Base-by-base conservation (phyloP, 2,797 vertebrate genomes). In the Enteromius unitaeniatus region DNA sequence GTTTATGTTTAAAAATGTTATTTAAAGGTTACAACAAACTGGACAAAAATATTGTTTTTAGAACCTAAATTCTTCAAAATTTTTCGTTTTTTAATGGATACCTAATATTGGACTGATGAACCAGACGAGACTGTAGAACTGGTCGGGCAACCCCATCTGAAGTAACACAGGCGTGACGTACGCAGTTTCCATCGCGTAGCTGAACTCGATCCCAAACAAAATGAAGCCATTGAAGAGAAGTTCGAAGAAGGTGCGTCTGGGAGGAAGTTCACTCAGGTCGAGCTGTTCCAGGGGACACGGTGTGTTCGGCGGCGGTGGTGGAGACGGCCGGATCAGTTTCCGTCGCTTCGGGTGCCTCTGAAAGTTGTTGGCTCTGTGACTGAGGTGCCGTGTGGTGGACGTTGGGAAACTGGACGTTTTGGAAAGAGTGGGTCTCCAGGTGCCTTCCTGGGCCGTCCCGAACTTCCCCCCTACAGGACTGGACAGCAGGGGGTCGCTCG, bases 111-210 rank as follows among this genome's bases (percentile, higher is more conserved):
- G 98, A 92, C 98, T 99, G 88, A 99, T 97, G 88, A 99, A 98
- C 98, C 98, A 99, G 87, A 99, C 97, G 88, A 99, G 95, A 88
- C 98, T 98, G 92, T 99, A 99, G 82, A 99, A 96, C 60, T 97
- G 96, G 90, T 98, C 98, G 0, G 98, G 98, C 49, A 99, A 92
- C 40, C 97, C 98, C 98, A 99, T 99, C 93, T 99, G 98, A 0
- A 99, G 96, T 15, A 99, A 95, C 73, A 98, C 96, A 0, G 98
- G 98, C 0, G 98, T 99, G 82, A 99, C 98, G 2, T 98, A 99
- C 0, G 98, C 98, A 0, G 98, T 99, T 90, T 99, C 98, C 98
- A 99, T 98, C 91, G 98, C 98, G 4, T 99, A 99, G 91, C 98
- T 99, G 91, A 99, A 99, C 90, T 99, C 98, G 0, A 99, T 96